Conservation (phyloP, 2,888 invertebrate genomes). For the Philaethria dido region DNA sequence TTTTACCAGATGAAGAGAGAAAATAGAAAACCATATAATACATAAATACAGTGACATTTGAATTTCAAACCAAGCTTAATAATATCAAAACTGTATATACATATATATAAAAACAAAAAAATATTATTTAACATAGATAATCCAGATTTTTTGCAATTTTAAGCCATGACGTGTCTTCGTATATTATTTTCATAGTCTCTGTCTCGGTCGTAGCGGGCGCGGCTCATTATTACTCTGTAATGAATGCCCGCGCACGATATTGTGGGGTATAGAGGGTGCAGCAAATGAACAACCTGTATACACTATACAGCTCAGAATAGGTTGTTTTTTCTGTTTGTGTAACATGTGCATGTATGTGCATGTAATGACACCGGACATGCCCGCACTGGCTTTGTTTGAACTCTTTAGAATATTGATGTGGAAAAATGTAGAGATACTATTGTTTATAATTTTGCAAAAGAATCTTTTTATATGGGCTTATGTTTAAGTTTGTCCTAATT, state of each 20-base stretch:
- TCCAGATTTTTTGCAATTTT: slow-evolving; percentile 5
- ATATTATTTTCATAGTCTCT: slow-evolving; percentile 46
- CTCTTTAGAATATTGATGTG: slow-evolving; percentile 24
- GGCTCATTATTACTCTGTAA: slow-evolving; percentile 68
- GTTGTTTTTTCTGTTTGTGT: slow-evolving; percentile 23
- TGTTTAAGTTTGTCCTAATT: slow-evolving; percentile 13
- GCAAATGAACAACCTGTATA: slow-evolving; percentile 43
- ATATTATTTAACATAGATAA: neutral
- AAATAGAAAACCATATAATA: too few species aligned
- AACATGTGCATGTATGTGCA: slow-evolving; percentile 16
- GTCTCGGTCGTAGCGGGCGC: slow-evolving; percentile 49
- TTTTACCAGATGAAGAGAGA: too few species aligned
- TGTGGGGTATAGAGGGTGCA: slow-evolving; percentile 41
- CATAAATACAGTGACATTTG: too few species aligned
- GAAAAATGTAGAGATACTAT: slow-evolving; percentile 1
- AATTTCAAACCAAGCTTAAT: too few species aligned
- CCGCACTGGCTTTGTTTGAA: slow-evolving; percentile 21
- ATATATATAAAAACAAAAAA: neutral
- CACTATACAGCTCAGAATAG: slow-evolving; percentile 39
- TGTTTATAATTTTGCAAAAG: slow-evolving; percentile 13
- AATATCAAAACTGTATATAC: too few species aligned
- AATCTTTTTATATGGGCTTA: slow-evolving; percentile 5
- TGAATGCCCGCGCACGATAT: slow-evolving; percentile 70
- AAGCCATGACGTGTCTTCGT: slow-evolving; percentile 13
- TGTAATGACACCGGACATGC: slow-evolving; percentile 26